phyloP scores from a whole-genome alignment of 2,888 invertebrate genomes.

The Endotricha flammealis region DNA sequence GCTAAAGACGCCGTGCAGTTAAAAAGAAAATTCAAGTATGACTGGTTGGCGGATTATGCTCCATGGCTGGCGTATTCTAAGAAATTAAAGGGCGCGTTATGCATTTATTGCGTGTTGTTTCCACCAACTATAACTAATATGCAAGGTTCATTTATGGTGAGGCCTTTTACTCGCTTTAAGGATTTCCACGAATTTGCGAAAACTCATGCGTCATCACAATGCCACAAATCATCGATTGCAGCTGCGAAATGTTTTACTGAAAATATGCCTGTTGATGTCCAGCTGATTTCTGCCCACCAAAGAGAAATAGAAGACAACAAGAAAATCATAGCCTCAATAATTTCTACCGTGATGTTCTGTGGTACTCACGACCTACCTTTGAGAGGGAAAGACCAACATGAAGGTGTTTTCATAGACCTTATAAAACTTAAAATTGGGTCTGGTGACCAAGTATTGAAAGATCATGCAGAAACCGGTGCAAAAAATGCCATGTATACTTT shows the following conservation, averaged over 20 bases:
- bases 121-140: conserved; percentile 12
- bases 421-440: conserved; percentile 13
- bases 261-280: conserved; percentile 12
- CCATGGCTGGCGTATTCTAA: conserved; percentile 14
- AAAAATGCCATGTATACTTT: conserved; percentile 14
- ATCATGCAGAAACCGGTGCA: conserved; percentile 10
- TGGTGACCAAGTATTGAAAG: conserved; percentile 14
- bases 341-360: conserved; percentile 10
- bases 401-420: conserved; percentile 16
- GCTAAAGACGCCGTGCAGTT: conserved; percentile 10
- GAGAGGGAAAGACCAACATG: conserved; percentile 13
- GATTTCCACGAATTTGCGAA: conserved; percentile 17
- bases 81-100: conserved; percentile 14
- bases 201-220: not conserved
- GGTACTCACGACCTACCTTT: conserved; percentile 13
- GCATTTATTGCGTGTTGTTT: conserved; percentile 14
- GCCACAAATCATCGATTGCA: not conserved
- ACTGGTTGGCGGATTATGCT: conserved; percentile 8
- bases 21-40: conserved; percentile 7
- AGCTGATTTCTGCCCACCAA: conserved; percentile 6
- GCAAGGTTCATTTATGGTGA: conserved; percentile 18
- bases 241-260: conserved; percentile 10
- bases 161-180: conserved; percentile 22
- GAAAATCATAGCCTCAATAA: conserved; percentile 3
- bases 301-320: conserved; percentile 4